Evolutionary conservation across 2,113 vertebrate genomes (phyloP).

Genomic region (Anarrhichthys ocellatus): DNA sequence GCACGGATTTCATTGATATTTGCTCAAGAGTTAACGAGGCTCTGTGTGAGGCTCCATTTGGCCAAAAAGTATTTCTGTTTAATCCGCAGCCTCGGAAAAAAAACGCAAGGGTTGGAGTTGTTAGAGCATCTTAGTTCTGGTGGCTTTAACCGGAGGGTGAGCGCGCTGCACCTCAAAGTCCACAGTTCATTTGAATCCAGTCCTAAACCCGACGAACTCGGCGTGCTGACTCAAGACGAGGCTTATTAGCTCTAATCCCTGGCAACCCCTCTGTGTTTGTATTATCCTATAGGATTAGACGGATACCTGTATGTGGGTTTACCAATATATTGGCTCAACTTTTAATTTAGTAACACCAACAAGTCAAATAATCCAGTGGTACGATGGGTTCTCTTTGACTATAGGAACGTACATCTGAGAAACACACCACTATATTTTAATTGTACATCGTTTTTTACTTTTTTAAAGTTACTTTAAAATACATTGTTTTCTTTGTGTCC

Average conservation of each 20-base stretch:
- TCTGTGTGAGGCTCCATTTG: conserved; percentile 54
- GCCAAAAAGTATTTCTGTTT: conserved; percentile 54
- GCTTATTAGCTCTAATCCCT: conserved; percentile 64
- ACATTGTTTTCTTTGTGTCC: background rate
- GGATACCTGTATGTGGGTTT: conserved; percentile 37
- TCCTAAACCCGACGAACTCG: conserved; percentile 46
- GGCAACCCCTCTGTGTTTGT: conserved; percentile 47
- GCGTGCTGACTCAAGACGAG: conserved; percentile 53
- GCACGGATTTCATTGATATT: conserved; percentile 55
- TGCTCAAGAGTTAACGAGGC: conserved; percentile 61
- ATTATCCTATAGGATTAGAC: conserved; percentile 58
- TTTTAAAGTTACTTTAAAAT: background rate
- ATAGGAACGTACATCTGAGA: background rate
- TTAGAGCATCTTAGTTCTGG: conserved; percentile 76
- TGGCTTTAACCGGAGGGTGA: conserved; percentile 61
- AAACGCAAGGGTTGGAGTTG: conserved; percentile 41
- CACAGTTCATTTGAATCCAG: conserved; percentile 60
- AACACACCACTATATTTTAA: background rate
- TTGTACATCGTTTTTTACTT: background rate
- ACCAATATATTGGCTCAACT: conserved; percentile 29
- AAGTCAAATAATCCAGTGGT: conserved; percentile 31
- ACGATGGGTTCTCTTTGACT: background rate
- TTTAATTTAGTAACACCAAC: conserved; percentile 20
- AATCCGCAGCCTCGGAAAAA: conserved; percentile 55
- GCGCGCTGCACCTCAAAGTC: conserved; percentile 47